Evolutionary conservation across 2,888 invertebrate genomes (phyloP), one percentile per base, ranked within the genome.

Genomic region (Epicampocera succincta): DNA sequence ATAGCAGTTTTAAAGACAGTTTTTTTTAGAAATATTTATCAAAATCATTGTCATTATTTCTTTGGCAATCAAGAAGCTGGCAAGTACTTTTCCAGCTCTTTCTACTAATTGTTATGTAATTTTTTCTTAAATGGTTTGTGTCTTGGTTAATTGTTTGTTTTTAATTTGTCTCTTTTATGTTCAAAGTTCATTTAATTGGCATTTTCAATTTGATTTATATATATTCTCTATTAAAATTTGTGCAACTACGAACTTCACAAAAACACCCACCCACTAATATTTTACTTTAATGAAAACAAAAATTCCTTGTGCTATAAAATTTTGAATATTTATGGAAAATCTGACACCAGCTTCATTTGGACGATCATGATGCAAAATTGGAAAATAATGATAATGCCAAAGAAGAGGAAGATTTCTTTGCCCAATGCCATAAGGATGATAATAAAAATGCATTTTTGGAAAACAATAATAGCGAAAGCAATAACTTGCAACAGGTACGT

Each of bases 341-440:
- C 15, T 42, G 44, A n/a, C 54, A 40, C n/a, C 91, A 96, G 96
- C 91, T 96, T 82, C 95, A 95, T 91, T 91, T 96, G 91, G 95
- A 95, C 56, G 93, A 93, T 17, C 91, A 93, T 17, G 90, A 90
- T 63, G 95, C 95, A 86, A 92, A 92, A 83, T 90, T 89, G 50
- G 92, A 92, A 42, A 87, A 86, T 61, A 92, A 93, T 86, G 95
- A 95, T 86, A 84, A 85, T 61, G 84, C 74, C 52, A 92, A 92
- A 77, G 93, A 93, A 84, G 96, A 97, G 92, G 94, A 95, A 85
- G 98, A 99, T 92, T 99, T 98, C 92, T 98, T 98, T 92, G 95
- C 95, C 77, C 96, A 96, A 91, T 95, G 94, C 84, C 83, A 85
- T 93, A 94, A 93, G 86, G 91, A 90, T 86, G 90, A 90, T 69